Evolutionary conservation across 2,888 invertebrate genomes (phyloP), one percentile per base, ranked within the genome.

Genomic region (Lasioglossum leucozonium): DNA sequence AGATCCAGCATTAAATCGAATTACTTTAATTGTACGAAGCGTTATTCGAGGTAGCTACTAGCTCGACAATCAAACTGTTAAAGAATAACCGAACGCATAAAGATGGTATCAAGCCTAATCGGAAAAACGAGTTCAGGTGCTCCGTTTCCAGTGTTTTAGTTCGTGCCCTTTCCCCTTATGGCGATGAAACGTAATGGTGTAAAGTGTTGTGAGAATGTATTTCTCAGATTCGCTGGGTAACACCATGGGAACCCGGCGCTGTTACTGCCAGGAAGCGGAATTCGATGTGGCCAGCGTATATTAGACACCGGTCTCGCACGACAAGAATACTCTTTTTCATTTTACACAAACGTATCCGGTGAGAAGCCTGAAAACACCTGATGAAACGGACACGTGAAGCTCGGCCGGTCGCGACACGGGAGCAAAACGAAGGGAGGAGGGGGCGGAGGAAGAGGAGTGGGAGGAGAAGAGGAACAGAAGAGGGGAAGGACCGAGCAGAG

Each of bases 251-350:
- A 82, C 76, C 30, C 18, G 18, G 30, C 67, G 73, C 44, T 22
- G 51, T 76, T 58, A 58, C 69, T 65, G 84, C 81, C 88, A 88
- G 90, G 87, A 89, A 90, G 82, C 88, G 89, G 88, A 89, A 87
- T 90, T 86, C 88, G 86, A 88, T 84, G 91, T 88, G 90, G 87
- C 74, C 76, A 62, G 71, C 85, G 83, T 84, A 77, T 81, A 80
- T 88, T 90, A 84, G 85, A 83, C 89, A 89, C 83, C 81, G 84
- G 81, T 83, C 79, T 77, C 75, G 80, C 72, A 75, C 81, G 81
- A 89, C 86, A 87, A 80, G 88, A 82, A 87, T 87, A 88, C 84
- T 83, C 88, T 91, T 87, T 91, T 89, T 90, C 91, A 87, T 86
- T 91, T 86, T 86, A 90, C 90, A 81, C 77, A 82, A 84, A 85